Conservation (phyloP, 37 sponge, comb jelly and placozoan species). For the Geodia barretti region DNA sequence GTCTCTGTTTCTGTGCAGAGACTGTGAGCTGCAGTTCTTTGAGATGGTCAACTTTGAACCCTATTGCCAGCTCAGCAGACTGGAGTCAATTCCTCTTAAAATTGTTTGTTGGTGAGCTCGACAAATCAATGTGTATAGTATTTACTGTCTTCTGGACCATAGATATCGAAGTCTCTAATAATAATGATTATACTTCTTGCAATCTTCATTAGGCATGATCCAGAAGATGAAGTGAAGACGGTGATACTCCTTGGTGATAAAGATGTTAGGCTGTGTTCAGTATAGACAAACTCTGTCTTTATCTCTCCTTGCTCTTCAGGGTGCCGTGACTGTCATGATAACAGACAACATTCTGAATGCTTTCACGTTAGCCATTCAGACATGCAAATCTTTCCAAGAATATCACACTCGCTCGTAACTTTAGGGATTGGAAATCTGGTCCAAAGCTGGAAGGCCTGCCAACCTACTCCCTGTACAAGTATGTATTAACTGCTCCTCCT, state of each 20-base stretch:
- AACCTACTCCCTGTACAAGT: slow-evolving; percentile 55
- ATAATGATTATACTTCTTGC: too few species aligned
- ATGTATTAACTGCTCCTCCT: slow-evolving; percentile 11
- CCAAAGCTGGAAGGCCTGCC: slow-evolving; percentile 61
- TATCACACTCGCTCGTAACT: not conserved
- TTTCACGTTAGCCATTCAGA: slow-evolving; percentile 71
- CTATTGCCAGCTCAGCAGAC: slow-evolving; percentile 86
- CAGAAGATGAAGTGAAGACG: slow-evolving; percentile 40
- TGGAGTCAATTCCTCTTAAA: slow-evolving; percentile 84
- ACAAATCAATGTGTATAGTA: too few species aligned
- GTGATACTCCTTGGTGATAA: slow-evolving; percentile 79
- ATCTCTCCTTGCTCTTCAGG: slow-evolving; percentile 30
- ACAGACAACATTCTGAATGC: slow-evolving; percentile 72
- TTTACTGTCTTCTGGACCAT: too few species aligned
- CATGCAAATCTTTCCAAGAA: not conserved
- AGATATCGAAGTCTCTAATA: too few species aligned
- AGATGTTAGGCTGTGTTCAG: slow-evolving; percentile 52
- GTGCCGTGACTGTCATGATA: slow-evolving; percentile 69
- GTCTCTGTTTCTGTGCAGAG: slow-evolving; percentile 45
- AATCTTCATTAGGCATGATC: slow-evolving; percentile 21
- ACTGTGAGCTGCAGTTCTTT: slow-evolving; percentile 89
- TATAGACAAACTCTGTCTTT: not conserved
- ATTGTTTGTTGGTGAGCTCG: slow-evolving; percentile 85
- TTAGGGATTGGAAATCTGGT: slow-evolving; percentile 71
- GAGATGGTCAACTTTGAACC: slow-evolving; percentile 94